Evolutionary conservation across 1,140 invertebrate genomes (phyloP), one percentile per base, ranked within the genome.

Genomic region (Ostrea denselamellosa): DNA sequence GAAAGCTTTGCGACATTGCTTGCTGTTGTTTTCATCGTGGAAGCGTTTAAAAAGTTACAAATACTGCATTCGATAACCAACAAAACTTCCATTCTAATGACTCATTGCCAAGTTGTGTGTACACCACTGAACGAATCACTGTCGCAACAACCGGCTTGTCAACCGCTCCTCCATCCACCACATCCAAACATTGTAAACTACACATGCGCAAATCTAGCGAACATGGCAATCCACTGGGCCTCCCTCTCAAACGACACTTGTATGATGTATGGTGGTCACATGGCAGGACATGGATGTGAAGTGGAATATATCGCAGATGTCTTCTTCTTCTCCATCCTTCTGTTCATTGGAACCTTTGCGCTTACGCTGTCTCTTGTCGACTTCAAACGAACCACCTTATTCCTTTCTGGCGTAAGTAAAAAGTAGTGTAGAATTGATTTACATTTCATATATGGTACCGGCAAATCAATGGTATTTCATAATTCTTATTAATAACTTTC

Each of bases 1-100:
- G 99, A 99, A 95, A 99, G 99, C 94, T 99, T 99, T 95, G 99
- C 99, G 34, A 98, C 98, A 0, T 96, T 99, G 7, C 99, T 99
- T 93, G 98, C 99, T 4, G 97, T 99, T 90, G 99, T 99, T 93
- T 99, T 99, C 95, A 99, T 99, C 94, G 98, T 98, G 94, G 99
- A 99, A 96, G 98, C 98, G 94, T 94, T 96, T 88, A 94, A 95
- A 87, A 96, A 96, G 85, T 94, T 14, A 84, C 88, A 22, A 90
- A 92, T 12, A 93, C 94, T 14, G 90, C 85, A n/a, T 77, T n/a
- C 3, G 86, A 91, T 17, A 86, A 83, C 34, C 90, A 91, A 12
- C 83, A 92, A 3, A 92, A 93, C 44, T 81, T 88, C 4, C 77
- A 90, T 28, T 87, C 90, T 0, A 84, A 92, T 53, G 56, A 44